Evolutionary conservation across 1,140 invertebrate species (phyloP), one percentile per base, ranked within the genome.

Genomic region (Neodiprion fabricii): DNA sequence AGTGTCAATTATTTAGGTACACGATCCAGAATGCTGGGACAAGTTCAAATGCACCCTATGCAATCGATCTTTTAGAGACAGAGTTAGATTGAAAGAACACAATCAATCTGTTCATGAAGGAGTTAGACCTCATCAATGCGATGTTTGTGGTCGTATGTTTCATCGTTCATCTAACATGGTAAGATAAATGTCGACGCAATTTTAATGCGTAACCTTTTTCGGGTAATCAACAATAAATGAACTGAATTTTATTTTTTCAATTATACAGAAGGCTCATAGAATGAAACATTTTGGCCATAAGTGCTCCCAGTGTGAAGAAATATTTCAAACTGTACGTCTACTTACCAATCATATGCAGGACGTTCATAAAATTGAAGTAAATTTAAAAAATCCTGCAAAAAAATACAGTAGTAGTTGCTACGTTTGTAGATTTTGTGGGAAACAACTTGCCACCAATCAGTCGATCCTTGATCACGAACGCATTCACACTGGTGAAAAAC

Each of bases 401-500:
- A 72, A 78, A 28, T 80, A 78, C 67, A 80, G 76, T 8, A 80
- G 75, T 53, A 78, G 79, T 12, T 80, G 75, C 74, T 82, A 76
- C 47, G 76, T 83, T 14, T 84, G 83, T 47, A 73, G 79, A 76
- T 83, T 78, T 73, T 84, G 83, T 71, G 81, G 83, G 14, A 84
- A 83, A 74, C 80, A 79, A 61, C 75, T 84, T 23, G 78, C 81
- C 14, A 80, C 81, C 0, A 77, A 83, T 77, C 77, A 82, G 47
- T 82, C 80, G 10, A 74, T 82, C 65, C 23, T 82, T 8, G 79
- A 81, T 72, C 81, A 88, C 50, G 89, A 89, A 76, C 91, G 91
- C 69, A 80, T 90, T 77, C 92, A 93, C 76, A 89, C 89, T 3
- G 87, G 84, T 0, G 87, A 88, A 47, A 91, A 90, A 76, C 85